Evolutionary conservation across 2,797 vertebrate species (phyloP).

Genomic region (Muraenolepis orangiensis): DNA sequence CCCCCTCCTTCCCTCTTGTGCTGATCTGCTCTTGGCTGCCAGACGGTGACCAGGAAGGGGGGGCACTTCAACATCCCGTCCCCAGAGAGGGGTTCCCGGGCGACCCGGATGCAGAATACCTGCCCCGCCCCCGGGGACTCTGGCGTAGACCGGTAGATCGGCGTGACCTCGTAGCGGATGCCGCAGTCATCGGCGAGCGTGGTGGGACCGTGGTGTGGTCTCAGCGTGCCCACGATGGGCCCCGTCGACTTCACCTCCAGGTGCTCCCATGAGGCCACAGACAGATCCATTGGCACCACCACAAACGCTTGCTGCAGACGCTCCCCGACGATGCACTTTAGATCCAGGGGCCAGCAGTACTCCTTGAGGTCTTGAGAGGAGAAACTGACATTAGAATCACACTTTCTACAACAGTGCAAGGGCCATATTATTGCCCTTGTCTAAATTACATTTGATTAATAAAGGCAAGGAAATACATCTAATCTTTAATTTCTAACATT

Average conservation of each 20-base stretch:
- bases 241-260: conserved; percentile 47
- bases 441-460: not conserved
- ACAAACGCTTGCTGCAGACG: conserved; percentile 56
- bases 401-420: not conserved
- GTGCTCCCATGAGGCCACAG: conserved; percentile 20
- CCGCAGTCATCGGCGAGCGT: conserved; percentile 63
- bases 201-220: conserved; percentile 30
- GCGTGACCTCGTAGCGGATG: conserved; percentile 64
- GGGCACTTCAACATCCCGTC: conserved; percentile 56
- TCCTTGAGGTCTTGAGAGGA: conserved; percentile 57
- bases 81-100: conserved; percentile 18
- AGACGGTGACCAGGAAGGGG: conserved; percentile 67
- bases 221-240: conserved; percentile 16
- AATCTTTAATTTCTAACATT: not conserved
- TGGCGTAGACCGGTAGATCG: conserved; percentile 35
- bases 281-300: conserved; percentile 62
- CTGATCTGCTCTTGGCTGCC: conserved; percentile 50
- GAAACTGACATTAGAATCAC: not conserved
- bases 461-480: not conserved
- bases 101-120: conserved; percentile 55
- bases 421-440: not conserved
- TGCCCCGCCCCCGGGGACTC: not conserved
- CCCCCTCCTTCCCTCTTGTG: conserved; percentile 33
- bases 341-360: conserved; percentile 68
- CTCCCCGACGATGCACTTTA: conserved; percentile 60